These are phyloP conservation scores for Agapetus fuscipes DNA, from an alignment of 2,888 invertebrate genomes.

Conservation along the genomic window DNA sequence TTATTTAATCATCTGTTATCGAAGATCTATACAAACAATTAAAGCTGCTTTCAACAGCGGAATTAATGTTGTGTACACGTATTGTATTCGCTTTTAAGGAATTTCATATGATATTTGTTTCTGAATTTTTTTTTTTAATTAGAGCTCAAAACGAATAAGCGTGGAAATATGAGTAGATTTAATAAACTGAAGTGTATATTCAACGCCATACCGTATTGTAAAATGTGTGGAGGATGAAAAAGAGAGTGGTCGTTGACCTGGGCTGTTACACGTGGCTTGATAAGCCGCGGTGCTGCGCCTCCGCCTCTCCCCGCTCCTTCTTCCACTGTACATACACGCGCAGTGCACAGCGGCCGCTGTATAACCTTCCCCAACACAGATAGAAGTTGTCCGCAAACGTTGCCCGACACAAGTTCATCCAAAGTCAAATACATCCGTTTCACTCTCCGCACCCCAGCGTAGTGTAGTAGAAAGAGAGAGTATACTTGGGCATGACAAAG, in stretches of 20 bases:
- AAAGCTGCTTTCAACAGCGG: too few species aligned
- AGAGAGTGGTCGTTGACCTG: conserved; percentile 21
- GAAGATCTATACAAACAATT: too few species aligned
- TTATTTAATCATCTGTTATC: too few species aligned
- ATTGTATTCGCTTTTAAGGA: too few species aligned
- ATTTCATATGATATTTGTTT: too few species aligned
- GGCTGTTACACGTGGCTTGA: conserved; percentile 10
- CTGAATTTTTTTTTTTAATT: too few species aligned
- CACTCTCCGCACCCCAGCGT: conserved; percentile 1
- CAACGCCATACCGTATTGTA: not conserved
- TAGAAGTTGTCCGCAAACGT: conserved; percentile 14
- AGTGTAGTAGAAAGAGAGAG: not conserved
- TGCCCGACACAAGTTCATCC: conserved; percentile 19
- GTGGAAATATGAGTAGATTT: too few species aligned
- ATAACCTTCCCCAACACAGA: conserved; percentile 22
- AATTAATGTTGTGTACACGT: too few species aligned
- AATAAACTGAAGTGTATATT: not conserved
- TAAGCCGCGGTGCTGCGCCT: conserved; percentile 38
- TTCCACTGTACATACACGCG: too few species aligned
- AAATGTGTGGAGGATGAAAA: conserved; percentile 18
- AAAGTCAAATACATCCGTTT: conserved; percentile 18
- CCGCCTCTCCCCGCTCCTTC: too few species aligned
- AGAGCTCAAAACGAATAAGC: too few species aligned
- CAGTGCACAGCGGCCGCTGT: conserved; percentile 39
- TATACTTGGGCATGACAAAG: conserved; percentile 8